Percentiles rank a stretch among this genome's conserved stretches.
phyloP scores from a whole-genome alignment of 2,113 vertebrate species.

The Cryptotis parvus region DNA sequence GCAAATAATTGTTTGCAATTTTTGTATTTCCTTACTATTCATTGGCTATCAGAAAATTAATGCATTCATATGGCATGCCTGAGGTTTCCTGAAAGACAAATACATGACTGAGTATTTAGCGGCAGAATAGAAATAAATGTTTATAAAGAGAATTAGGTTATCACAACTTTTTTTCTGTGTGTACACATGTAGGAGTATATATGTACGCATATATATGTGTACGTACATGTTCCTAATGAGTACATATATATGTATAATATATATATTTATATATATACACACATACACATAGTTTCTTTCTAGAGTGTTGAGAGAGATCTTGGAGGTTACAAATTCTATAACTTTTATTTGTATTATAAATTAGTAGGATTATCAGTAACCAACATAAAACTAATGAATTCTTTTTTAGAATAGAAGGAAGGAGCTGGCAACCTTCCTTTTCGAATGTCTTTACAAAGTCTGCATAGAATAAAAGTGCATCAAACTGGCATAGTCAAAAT shows the following conservation, averaged over 20 bases:
- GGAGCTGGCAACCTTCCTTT: neutral
- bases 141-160: neutral
- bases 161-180: neutral
- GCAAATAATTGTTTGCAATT: conserved; percentile 3
- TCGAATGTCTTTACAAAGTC: neutral
- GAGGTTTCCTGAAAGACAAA: conserved; percentile 39
- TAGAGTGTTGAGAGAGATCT: conserved; percentile 1
- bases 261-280: neutral
- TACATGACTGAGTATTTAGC: neutral
- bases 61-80: neutral
- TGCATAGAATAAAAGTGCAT: neutral
- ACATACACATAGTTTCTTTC: neutral
- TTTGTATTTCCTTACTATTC: neutral
- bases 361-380: neutral
- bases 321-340: neutral
- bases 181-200: neutral
- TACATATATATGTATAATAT: no score
- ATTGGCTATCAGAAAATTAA: conserved; percentile 16
- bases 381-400: neutral
- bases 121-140: neutral
- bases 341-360: neutral
- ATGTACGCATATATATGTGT: neutral
- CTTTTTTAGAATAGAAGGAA: neutral
- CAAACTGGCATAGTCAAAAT: neutral
- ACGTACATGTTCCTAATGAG: no score